These are phyloP conservation scores for Epirrhoe alternata DNA, from an alignment of 2,888 invertebrate genomes.

Conservation along the genomic window DNA sequence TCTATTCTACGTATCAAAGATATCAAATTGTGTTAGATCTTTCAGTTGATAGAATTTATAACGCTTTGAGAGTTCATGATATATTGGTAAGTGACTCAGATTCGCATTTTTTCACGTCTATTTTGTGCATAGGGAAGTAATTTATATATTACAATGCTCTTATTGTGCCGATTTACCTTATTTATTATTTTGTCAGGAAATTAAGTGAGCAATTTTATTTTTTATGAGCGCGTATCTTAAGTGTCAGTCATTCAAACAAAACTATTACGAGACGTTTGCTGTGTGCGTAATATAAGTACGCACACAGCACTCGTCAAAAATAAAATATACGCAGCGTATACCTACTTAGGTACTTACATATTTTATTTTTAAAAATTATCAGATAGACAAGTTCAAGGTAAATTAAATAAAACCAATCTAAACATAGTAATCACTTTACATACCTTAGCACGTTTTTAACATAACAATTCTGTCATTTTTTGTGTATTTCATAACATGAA, in stretches of 20 bases:
- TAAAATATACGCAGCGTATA: too few relatives aligned
- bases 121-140: constrained; percentile 52
- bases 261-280: not conserved
- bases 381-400: constrained; percentile 19
- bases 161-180: constrained; percentile 39
- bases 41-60: not conserved
- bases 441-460: constrained; percentile 25
- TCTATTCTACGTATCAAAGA: constrained; percentile 14
- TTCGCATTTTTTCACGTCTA: constrained; percentile 51
- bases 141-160: constrained; percentile 50
- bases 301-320: too few relatives aligned
- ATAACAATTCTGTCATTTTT: constrained; percentile 23
- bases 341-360: too few relatives aligned
- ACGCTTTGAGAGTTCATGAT: constrained; percentile 29
- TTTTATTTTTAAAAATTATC: not conserved
- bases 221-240: constrained; percentile 13
- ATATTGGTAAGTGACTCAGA: constrained; percentile 23
- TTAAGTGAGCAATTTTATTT: constrained; percentile 9
- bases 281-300: not conserved
- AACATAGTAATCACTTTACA: constrained; percentile 13
- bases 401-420: constrained; percentile 30
- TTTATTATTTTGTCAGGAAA: constrained; percentile 43
- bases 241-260: constrained; percentile 15
- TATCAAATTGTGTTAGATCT: constrained; percentile 27
- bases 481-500: constrained; percentile 5